Evolutionary conservation across 2,113 vertebrate species (phyloP).

Genomic region (Sinocyclocheilus maitianheensis): DNA sequence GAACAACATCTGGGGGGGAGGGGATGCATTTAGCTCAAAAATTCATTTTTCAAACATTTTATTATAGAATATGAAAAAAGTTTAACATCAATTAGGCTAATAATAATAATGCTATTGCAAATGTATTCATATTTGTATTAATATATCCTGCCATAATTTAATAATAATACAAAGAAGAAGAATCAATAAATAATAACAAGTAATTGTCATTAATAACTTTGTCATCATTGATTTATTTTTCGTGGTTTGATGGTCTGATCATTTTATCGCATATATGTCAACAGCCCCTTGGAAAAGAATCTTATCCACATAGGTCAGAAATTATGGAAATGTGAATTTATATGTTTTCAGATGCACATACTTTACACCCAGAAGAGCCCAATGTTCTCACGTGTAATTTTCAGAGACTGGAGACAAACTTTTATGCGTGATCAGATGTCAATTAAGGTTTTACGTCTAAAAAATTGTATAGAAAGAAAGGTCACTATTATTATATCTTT

Average conservation of each 20-base stretch:
- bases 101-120: background rate
- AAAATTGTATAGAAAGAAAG: too few species aligned
- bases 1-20: background rate
- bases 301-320: background rate
- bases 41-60: too few species aligned
- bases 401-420: background rate
- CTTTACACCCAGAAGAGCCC: background rate
- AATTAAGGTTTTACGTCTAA: background rate
- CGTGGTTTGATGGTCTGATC: background rate
- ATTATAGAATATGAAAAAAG: background rate
- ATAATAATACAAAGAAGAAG: background rate
- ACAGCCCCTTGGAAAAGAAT: background rate
- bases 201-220: background rate
- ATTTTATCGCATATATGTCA: too few species aligned
- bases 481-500: background rate
- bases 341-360: background rate
- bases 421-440: background rate
- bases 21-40: background rate
- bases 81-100: background rate
- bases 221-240: too few species aligned
- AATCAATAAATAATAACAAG: background rate
- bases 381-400: too few species aligned
- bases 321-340: background rate
- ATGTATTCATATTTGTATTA: background rate
- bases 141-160: background rate